Evolutionary conservation across 2,888 invertebrate genomes (phyloP).

Genomic region (Arge pagana): DNA sequence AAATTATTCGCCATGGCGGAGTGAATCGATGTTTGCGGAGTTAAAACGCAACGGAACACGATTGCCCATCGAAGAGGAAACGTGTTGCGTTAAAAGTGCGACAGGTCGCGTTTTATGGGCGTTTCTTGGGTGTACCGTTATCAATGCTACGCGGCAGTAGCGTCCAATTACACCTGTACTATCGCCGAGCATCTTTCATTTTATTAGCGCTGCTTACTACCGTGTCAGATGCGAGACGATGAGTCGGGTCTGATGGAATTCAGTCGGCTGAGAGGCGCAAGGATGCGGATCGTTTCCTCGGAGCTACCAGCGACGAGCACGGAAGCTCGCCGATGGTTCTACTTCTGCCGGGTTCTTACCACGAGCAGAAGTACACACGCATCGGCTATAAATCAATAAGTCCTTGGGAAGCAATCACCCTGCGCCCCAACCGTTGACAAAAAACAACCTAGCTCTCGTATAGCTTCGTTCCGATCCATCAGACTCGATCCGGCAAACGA

Average conservation of each 20-base stretch:
- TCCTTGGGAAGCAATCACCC: conserved; percentile 12
- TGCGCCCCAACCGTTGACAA: conserved; percentile 12
- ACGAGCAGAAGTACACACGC: conserved; percentile 2
- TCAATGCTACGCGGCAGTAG: too few species aligned
- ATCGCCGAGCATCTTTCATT: conserved; percentile 14
- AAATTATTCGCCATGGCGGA: conserved; percentile 14
- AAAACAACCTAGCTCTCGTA: conserved; percentile 13
- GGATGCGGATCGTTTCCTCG: conserved; percentile 13
- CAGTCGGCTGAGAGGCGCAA: conserved; percentile 10
- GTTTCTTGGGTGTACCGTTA: too few species aligned
- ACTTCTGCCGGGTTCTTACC: conserved; percentile 7
- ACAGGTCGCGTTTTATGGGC: too few species aligned
- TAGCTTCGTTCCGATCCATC: conserved; percentile 6
- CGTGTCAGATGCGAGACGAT: conserved; percentile 16
- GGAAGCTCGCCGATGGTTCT: not conserved
- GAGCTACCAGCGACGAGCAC: conserved; percentile 3
- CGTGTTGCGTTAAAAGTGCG: too few species aligned
- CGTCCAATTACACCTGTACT: conserved; percentile 19
- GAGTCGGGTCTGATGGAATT: conserved; percentile 13
- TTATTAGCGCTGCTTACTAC: conserved; percentile 10
- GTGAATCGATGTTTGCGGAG: too few species aligned
- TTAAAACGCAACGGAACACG: too few species aligned
- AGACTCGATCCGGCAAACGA: conserved; percentile 6
- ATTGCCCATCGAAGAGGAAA: too few species aligned
- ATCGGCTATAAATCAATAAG: conserved; percentile 17